Evolutionary conservation across 2,113 vertebrate genomes (phyloP), one percentile per base, ranked within the genome.

Genomic region (Epinephelus fuscoguttatus): DNA sequence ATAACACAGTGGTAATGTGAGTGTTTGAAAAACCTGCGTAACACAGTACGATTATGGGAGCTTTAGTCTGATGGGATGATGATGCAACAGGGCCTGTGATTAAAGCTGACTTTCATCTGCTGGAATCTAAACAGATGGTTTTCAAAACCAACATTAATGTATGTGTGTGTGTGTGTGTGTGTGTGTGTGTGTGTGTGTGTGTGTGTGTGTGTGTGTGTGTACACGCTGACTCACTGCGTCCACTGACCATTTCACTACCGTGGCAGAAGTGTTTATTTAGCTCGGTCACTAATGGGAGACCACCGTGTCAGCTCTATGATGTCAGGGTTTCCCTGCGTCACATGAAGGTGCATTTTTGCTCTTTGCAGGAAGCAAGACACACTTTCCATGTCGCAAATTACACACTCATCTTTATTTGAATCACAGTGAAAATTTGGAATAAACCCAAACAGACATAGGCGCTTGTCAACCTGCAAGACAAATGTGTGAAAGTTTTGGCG

Each of bases 321-420:
- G 52, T 84, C 59, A 68, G 17, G 17, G 21, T 27, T 55, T 82
- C 59, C 50, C 79, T 91, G 78, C 75, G 70, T 87, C 79, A 87
- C 25, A 21, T n/a, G 6, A n/a, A 64, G 18, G 7, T 52, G 42
- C 11, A 19, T 66, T 73, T 64, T 55, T 75, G 13, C 6, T 56
- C 11, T 49, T 1, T 56, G 7, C 33, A 75, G 70, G 67, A 70
- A 70, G 6, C 56, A 52, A 68, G 45, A 47, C 14, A 78, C 15
- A 86, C 45, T 90, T 88, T 80, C 83, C 84, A 79, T 59, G 21
- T 37, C 3, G 10, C 23, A 23, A 56, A 27, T 45, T 45, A 21
- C 63, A 17, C 18, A 63, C 42, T 78, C 7, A 7, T 23, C 11
- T 42, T 42, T 21, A 23, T 27, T 64, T 62, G 10, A 75, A 71